Conservation (phyloP, 2,888 invertebrate genomes). For the Nephrotoma flavescens region DNA sequence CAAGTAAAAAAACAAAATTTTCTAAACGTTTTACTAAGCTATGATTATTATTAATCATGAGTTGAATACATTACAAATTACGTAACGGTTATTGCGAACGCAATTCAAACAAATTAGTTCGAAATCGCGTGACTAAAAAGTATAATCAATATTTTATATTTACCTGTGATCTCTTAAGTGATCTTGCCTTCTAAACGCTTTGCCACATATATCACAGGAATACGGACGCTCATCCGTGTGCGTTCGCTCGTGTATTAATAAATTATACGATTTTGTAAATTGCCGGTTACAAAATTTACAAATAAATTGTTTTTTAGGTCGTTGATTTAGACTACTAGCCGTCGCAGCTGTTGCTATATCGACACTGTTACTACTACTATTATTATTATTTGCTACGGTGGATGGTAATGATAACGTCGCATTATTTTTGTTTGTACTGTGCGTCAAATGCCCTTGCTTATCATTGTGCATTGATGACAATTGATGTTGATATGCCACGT, state of each 20-base stretch:
- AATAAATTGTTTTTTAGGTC: slow-evolving; percentile 97
- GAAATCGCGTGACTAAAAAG: neutral
- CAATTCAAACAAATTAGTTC: neutral
- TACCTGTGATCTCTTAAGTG: slow-evolving; percentile 87
- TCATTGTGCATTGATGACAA: neutral
- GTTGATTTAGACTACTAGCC: slow-evolving; percentile 22
- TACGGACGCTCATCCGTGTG: slow-evolving; percentile 97
- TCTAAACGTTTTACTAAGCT: neutral
- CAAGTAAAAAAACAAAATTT: neutral
- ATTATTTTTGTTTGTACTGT: slow-evolving; percentile 14
- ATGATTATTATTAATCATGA: neutral
- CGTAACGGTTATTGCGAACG: neutral
- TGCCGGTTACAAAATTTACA: slow-evolving; percentile 98
- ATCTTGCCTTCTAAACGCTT: slow-evolving; percentile 93
- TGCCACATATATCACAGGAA: slow-evolving; percentile 94
- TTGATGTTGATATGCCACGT: slow-evolving; percentile 46
- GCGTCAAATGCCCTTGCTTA: neutral
- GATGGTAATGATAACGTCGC: neutral
- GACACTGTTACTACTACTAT: slow-evolving; percentile 9
- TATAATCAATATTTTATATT: slow-evolving; percentile 19
- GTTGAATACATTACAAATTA: neutral
- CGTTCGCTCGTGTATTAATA: slow-evolving; percentile 92
- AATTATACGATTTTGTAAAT: slow-evolving; percentile 91
- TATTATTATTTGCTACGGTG: slow-evolving; percentile 10
- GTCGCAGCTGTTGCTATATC: slow-evolving; percentile 15